Conservation (phyloP, 2,797 vertebrate genomes). For the Rhyacichthys aspro region DNA sequence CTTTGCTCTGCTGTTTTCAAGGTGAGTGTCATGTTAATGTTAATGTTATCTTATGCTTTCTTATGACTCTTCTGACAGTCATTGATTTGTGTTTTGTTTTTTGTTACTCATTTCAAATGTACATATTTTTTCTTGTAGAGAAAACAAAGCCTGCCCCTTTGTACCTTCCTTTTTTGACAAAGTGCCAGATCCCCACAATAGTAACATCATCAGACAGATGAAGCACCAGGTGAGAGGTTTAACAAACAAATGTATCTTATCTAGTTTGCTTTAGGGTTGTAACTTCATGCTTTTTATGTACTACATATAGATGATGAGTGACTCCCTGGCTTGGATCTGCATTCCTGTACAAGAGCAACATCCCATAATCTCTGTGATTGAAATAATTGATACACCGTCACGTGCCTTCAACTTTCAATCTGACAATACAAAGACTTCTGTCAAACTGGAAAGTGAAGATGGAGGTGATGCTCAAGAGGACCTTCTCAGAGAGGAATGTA, state of each 20-base stretch:
- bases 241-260: background rate
- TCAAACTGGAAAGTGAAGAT: background rate
- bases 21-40: constrained; percentile 46
- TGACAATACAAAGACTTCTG: background rate
- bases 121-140: background rate
- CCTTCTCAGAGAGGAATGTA: constrained; percentile 13
- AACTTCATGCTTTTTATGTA: constrained; percentile 1
- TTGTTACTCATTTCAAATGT: background rate
- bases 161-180: constrained; percentile 38
- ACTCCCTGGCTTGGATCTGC: constrained; percentile 35
- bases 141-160: constrained; percentile 17
- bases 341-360: constrained; percentile 40
- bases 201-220: constrained; percentile 67
- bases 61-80: too few species aligned
- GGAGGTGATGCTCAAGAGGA: constrained; percentile 14
- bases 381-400: constrained; percentile 59
- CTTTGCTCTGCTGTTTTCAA: accelerated
- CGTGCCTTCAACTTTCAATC: background rate
- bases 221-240: constrained; percentile 66
- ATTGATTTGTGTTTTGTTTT: background rate
- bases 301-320: constrained; percentile 56
- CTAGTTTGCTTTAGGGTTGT: background rate
- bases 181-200: constrained; percentile 80
- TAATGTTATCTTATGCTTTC: too few species aligned
- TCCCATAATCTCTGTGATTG: constrained; percentile 67